Evolutionary conservation across 1,140 invertebrate species (phyloP).

Genomic region (Drosophila kepulauana): DNA sequence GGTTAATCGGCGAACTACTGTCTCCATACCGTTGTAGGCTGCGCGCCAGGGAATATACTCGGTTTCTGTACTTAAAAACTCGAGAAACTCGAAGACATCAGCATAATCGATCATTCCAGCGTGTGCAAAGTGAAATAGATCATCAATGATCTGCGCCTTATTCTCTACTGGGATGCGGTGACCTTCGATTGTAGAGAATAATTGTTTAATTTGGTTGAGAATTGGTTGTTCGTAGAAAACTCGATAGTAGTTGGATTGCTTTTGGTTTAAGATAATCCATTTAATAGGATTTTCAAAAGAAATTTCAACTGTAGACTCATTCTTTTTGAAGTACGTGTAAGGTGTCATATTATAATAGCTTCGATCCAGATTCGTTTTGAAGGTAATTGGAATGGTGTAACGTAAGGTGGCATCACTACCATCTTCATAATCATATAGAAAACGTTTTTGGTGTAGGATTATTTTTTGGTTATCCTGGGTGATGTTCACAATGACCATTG

Average conservation of each 20-base stretch:
- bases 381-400: conserved; percentile 89
- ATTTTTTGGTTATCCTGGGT: not conserved
- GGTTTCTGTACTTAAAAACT: conserved; percentile 86
- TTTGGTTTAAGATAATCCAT: conserved; percentile 85
- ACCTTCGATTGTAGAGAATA: conserved; percentile 79
- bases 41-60: conserved; percentile 87
- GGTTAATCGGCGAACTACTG: conserved; percentile 47
- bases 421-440: conserved; percentile 84
- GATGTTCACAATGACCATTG: conserved; percentile 88
- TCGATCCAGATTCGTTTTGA: conserved; percentile 85
- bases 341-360: conserved; percentile 86
- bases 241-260: conserved; percentile 87
- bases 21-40: conserved; percentile 65
- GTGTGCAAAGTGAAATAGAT: conserved; percentile 89
- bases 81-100: conserved; percentile 85
- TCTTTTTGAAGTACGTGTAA: conserved; percentile 82
- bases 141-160: conserved; percentile 92
- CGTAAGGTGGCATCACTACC: conserved; percentile 57
- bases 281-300: conserved; percentile 53
- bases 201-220: conserved; percentile 85
- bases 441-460: conserved; percentile 85
- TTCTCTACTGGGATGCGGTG: conserved; percentile 88
- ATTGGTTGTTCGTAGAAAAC: conserved; percentile 87
- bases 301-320: conserved; percentile 70
- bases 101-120: conserved; percentile 86